A percentile compares a stretch with the other conserved stretches of the same genome.
phyloP scores from a whole-genome alignment of 2,888 invertebrate species.

The Pterobdella sp. region DNA sequence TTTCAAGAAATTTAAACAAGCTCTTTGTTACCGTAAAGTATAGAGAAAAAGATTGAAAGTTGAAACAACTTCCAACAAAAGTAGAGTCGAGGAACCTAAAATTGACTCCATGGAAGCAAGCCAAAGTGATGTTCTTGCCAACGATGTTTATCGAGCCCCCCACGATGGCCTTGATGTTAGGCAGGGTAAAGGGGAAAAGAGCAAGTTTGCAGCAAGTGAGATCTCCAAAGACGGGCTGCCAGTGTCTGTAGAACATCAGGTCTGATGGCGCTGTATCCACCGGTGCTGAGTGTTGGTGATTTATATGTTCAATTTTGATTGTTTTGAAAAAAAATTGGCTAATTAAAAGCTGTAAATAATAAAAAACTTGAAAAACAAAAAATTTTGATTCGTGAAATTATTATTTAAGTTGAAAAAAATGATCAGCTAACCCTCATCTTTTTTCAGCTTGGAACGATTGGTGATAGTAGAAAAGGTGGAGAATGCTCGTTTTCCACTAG shows the following conservation, averaged over 20 bases:
- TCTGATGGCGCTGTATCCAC: neutral
- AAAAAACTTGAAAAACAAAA: too few species aligned
- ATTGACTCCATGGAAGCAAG: slow-evolving; percentile 81
- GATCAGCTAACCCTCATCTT: slow-evolving; percentile 28
- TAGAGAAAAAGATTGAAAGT: slow-evolving; percentile 5
- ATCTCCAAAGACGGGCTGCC: slow-evolving; percentile 78
- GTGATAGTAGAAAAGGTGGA: slow-evolving; percentile 59
- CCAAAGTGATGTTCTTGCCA: slow-evolving; percentile 76
- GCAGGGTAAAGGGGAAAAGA: slow-evolving; percentile 51
- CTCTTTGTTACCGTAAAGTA: neutral
- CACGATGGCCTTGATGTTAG: slow-evolving; percentile 64
- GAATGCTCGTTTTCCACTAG: slow-evolving; percentile 84
- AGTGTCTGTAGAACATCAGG: slow-evolving; percentile 72
- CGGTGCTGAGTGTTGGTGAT: neutral
- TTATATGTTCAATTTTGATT: neutral
- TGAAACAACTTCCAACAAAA: slow-evolving; percentile 43
- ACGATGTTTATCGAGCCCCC: slow-evolving; percentile 67
- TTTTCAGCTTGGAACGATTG: slow-evolving; percentile 35
- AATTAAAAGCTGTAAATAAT: too few species aligned
- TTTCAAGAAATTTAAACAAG: neutral
- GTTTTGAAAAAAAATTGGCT: too few species aligned
- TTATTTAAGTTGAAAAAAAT: too few species aligned
- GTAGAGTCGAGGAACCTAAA: slow-evolving; percentile 31
- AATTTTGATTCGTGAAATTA: too few species aligned
- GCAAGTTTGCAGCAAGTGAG: slow-evolving; percentile 73